Conservation (phyloP, 2,113 vertebrate species). For the Ariopsis seemanni region DNA sequence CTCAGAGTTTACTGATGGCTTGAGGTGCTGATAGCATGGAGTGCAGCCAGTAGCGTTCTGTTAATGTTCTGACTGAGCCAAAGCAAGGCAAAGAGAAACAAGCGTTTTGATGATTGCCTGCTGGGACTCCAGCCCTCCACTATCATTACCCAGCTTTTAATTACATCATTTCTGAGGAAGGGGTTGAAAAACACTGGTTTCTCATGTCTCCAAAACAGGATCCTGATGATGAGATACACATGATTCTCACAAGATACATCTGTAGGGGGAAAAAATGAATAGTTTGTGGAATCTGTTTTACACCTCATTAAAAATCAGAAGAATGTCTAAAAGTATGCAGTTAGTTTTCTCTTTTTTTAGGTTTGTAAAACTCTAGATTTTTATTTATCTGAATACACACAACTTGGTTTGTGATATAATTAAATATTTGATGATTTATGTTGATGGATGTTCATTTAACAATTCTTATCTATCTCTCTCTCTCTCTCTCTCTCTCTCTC, state of each 20-base stretch:
- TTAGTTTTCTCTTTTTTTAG: too few relatives aligned
- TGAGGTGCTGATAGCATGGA: slow-evolving; percentile 4
- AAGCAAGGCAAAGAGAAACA: slow-evolving; percentile 50
- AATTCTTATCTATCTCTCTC: background rate
- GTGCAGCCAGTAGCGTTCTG: slow-evolving; percentile 52
- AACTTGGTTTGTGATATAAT: background rate
- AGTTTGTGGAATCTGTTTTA: too few relatives aligned
- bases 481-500: background rate
- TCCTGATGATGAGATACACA: slow-evolving; percentile 26
- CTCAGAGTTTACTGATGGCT: slow-evolving; percentile 16
- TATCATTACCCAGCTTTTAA: slow-evolving; percentile 70
- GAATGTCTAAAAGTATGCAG: too few relatives aligned
- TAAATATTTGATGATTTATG: background rate
- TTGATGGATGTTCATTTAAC: background rate
- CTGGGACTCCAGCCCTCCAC: slow-evolving; percentile 64
- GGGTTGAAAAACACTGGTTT: slow-evolving; percentile 65
- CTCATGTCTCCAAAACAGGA: slow-evolving; percentile 42
- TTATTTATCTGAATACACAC: background rate
- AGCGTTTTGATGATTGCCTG: slow-evolving; percentile 62
- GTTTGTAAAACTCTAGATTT: background rate
- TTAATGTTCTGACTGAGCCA: slow-evolving; percentile 60
- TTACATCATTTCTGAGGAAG: slow-evolving; percentile 64
- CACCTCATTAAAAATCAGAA: too few relatives aligned
- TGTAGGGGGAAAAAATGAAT: too few relatives aligned
- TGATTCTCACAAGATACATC: background rate